Percentiles rank a stretch among this genome's conserved stretches.
Conservation (phyloP, 2,797 vertebrate genomes). For the Smutsia gigantea region DNA sequence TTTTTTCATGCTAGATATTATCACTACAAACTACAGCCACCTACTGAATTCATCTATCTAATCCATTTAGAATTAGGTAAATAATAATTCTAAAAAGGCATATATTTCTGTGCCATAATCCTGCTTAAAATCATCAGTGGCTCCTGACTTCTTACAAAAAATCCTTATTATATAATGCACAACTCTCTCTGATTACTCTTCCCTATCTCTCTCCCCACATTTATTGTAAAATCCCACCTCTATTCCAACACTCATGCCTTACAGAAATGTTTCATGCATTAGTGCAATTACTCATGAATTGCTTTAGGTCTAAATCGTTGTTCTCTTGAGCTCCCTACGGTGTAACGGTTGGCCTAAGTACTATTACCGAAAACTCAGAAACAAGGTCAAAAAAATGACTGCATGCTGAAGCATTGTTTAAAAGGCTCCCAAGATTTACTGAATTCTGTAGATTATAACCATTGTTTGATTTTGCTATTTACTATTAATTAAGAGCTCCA, state of each 20-base stretch:
- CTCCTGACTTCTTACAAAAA: background rate
- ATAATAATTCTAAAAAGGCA: background rate
- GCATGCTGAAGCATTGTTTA: background rate
- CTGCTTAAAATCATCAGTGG: background rate
- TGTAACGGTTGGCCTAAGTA: background rate
- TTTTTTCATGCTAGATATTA: background rate
- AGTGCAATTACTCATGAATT: background rate
- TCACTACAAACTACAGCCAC: background rate
- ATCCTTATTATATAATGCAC: background rate
- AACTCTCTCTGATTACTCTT: background rate
- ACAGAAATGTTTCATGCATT: background rate
- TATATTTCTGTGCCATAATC: background rate
- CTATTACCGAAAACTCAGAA: constrained; percentile 2
- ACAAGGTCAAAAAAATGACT: background rate
- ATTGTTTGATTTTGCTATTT: constrained; percentile 15
- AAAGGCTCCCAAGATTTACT: background rate
- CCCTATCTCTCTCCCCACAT: background rate
- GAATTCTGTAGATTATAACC: background rate
- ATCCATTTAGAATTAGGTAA: constrained; percentile 10
- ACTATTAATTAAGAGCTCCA: background rate
- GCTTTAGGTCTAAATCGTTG: background rate
- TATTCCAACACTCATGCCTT: background rate
- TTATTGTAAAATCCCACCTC: background rate
- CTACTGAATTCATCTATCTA: constrained; percentile 12
- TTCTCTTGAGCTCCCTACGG: background rate